A percentile compares a stretch with the other conserved stretches of the same genome.
Evolutionary conservation across 2,888 invertebrate species (phyloP).

Genomic region (Hydriomena furcata): DNA sequence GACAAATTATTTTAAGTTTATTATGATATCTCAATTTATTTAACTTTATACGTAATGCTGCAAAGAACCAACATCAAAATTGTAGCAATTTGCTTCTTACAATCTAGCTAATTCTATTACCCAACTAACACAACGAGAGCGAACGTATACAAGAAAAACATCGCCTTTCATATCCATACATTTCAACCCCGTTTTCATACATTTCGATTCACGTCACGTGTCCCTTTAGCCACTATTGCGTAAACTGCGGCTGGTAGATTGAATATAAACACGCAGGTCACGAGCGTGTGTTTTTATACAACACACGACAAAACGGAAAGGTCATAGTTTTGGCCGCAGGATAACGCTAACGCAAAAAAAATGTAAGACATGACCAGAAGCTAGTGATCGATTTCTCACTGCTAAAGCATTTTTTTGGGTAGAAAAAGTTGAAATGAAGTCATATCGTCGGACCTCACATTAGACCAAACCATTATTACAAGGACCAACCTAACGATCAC

Average conservation of each 20-base stretch:
- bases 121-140: conserved; percentile 2
- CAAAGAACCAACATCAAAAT: too few species aligned
- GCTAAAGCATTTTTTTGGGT: too few species aligned
- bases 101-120: conserved; percentile 22
- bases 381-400: not conserved
- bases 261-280: conserved; percentile 61
- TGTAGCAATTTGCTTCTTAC: conserved; percentile 1
- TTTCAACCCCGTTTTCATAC: conserved; percentile 10
- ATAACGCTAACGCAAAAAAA: conserved; percentile 4
- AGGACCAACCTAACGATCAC: too few species aligned
- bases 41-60: too few species aligned
- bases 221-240: conserved; percentile 37
- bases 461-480: too few species aligned
- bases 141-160: conserved; percentile 12
- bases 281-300: conserved; percentile 52
- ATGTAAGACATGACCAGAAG: not conserved
- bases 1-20: too few species aligned
- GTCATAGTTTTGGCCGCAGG: conserved; percentile 42
- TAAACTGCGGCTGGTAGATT: conserved; percentile 45
- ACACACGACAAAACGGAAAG: conserved; percentile 44
- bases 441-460: too few species aligned
- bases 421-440: too few species aligned
- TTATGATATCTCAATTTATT: too few species aligned
- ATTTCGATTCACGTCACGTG: conserved; percentile 29
- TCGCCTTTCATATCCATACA: conserved; percentile 2